These are phyloP conservation scores for Patella pellucida DNA, from an alignment of 2,888 invertebrate genomes.

Conservation along the genomic window DNA sequence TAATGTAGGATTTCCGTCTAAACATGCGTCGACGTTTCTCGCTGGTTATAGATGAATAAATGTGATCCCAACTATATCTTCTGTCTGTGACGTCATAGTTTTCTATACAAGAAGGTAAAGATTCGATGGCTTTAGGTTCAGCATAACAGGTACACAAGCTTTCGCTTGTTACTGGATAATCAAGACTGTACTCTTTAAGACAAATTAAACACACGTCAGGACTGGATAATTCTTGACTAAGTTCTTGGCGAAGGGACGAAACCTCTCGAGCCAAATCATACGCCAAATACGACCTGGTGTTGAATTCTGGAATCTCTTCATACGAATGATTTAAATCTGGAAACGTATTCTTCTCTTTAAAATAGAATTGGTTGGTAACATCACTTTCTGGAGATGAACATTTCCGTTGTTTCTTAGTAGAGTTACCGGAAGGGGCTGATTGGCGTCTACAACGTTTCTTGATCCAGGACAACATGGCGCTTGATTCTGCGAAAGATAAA, in stretches of 20 bases:
- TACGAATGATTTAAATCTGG: background rate
- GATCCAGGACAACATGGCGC: conserved; percentile 2
- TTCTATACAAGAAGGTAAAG: background rate
- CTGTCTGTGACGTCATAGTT: background rate
- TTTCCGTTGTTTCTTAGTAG: background rate
- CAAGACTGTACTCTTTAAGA: background rate
- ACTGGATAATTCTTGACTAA: background rate
- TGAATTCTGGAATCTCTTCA: conserved; percentile 1
- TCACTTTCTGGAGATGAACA: too few relatives aligned
- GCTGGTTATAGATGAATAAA: background rate
- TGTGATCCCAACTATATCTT: background rate
- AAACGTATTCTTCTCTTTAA: too few relatives aligned
- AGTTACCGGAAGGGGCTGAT: background rate
- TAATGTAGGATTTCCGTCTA: background rate
- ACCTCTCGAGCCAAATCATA: background rate
- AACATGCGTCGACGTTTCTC: background rate
- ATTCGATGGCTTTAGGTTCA: background rate
- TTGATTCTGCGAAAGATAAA: too few relatives aligned
- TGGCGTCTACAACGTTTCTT: conserved; percentile 6
- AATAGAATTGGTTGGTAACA: too few relatives aligned
- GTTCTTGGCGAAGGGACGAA: background rate
- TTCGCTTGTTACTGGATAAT: background rate
- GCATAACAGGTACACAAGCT: background rate
- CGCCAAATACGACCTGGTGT: background rate
- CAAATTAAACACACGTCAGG: background rate